Evolutionary conservation across 2,888 invertebrate genomes (phyloP).

Genomic region (Heliconius hortense): DNA sequence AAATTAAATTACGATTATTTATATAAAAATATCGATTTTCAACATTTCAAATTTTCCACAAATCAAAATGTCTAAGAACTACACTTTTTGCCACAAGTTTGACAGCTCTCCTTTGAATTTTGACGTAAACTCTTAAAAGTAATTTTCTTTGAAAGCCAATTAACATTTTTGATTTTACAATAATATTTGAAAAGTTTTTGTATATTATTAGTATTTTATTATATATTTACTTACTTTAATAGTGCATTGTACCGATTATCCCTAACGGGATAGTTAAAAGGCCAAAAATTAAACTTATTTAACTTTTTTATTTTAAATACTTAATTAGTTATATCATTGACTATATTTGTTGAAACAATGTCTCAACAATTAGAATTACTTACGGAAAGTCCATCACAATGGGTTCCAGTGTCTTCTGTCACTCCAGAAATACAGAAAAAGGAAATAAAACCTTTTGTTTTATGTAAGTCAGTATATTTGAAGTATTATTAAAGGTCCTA

Average conservation of each 20-base stretch:
- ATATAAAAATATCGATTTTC: conserved; percentile 2
- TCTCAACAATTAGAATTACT: conserved; percentile 72
- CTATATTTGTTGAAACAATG: conserved; percentile 49
- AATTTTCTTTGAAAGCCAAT: background rate
- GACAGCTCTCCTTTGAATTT: background rate
- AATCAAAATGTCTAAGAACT: too few relatives aligned
- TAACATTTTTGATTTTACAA: too few relatives aligned
- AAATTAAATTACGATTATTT: background rate
- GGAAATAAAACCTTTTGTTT: conserved; percentile 74
- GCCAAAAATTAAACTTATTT: background rate
- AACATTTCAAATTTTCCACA: background rate
- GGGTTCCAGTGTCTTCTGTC: conserved; percentile 61
- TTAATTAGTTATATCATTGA: too few relatives aligned
- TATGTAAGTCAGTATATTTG: conserved; percentile 55
- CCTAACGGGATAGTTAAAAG: background rate
- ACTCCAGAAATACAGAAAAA: conserved; percentile 74
- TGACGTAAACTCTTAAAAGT: background rate
- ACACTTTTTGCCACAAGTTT: background rate
- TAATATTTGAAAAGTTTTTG: background rate
- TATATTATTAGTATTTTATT: background rate
- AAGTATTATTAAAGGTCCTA: background rate
- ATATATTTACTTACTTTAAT: background rate
- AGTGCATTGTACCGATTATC: background rate
- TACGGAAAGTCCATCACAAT: conserved; percentile 67
- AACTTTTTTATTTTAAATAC: background rate